A percentile compares a stretch with the other conserved stretches of the same genome.
These are phyloP conservation scores for Heliothis subflexa DNA, from an alignment of 1,140 invertebrate species.

Conservation along the genomic window DNA sequence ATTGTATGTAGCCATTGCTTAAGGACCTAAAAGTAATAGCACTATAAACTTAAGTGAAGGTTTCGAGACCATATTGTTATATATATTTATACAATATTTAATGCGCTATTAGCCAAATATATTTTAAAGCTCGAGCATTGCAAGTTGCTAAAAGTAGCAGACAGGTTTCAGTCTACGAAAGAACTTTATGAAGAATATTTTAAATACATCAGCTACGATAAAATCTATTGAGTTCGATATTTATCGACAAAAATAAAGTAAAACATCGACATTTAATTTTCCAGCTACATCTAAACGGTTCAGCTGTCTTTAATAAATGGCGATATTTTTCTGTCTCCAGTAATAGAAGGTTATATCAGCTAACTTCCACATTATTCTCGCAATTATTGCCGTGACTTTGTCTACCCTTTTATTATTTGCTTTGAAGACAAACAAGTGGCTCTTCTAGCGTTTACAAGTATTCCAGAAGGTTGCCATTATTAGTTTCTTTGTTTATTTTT, in stretches of 20 bases:
- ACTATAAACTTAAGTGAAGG: too few relatives aligned
- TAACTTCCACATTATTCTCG: slow-evolving; percentile 59
- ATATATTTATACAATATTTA: too few relatives aligned
- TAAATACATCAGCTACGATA: too few relatives aligned
- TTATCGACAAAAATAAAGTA: slow-evolving; percentile 10
- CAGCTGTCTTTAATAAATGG: slow-evolving; percentile 66
- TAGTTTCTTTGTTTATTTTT: slow-evolving; percentile 37
- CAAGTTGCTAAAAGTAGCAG: too few relatives aligned
- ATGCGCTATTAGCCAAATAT: too few relatives aligned
- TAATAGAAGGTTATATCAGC: slow-evolving; percentile 57
- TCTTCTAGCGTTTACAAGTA: slow-evolving; percentile 39
- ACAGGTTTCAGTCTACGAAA: too few relatives aligned
- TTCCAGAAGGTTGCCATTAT: slow-evolving; percentile 29
- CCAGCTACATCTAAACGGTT: slow-evolving; percentile 54
- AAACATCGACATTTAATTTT: slow-evolving; percentile 46
- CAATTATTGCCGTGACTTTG: slow-evolving; percentile 60
- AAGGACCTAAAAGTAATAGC: not conserved
- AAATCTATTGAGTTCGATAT: not conserved
- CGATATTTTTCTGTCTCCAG: slow-evolving; percentile 59
- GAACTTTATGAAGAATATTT: too few relatives aligned
- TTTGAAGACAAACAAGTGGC: slow-evolving; percentile 49
- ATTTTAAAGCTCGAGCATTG: too few relatives aligned
- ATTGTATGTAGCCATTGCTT: too few relatives aligned
- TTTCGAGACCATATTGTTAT: too few relatives aligned
- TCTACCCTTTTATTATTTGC: slow-evolving; percentile 53